Conservation (phyloP, 1,140 invertebrate genomes). For the Drosophila sp. region DNA sequence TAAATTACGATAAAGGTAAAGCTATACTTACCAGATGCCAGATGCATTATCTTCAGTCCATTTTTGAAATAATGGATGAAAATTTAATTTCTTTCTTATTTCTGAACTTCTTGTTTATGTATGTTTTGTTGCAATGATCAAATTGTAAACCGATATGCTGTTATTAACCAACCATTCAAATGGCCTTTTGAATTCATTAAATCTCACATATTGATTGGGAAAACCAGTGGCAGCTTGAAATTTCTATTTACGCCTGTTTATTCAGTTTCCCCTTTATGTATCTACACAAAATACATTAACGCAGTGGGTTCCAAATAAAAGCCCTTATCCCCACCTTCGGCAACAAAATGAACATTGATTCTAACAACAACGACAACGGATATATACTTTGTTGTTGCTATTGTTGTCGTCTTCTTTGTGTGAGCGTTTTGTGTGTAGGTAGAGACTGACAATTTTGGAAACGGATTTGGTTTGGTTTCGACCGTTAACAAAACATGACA, state of each 20-base stretch:
- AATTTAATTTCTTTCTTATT: background rate
- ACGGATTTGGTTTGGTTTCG: constrained; percentile 59
- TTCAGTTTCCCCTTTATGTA: constrained; percentile 44
- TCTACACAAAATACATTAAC: constrained; percentile 71
- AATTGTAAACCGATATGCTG: constrained; percentile 5
- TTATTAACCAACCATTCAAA: background rate
- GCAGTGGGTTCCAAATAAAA: constrained; percentile 62
- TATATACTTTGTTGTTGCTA: constrained; percentile 55
- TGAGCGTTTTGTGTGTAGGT: constrained; percentile 44
- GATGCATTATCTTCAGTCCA: background rate
- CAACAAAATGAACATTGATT: constrained; percentile 55
- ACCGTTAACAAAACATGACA: constrained; percentile 80
- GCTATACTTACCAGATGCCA: constrained; percentile 23
- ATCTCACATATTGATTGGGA: constrained; percentile 31
- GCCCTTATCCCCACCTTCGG: constrained; percentile 35
- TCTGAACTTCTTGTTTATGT: background rate
- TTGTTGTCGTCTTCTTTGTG: constrained; percentile 36
- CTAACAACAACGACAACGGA: constrained; percentile 46
- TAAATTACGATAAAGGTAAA: constrained; percentile 48
- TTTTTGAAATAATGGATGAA: constrained; percentile 6
- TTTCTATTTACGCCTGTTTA: constrained; percentile 58
- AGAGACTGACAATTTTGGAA: constrained; percentile 78
- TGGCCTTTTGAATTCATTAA: constrained; percentile 37
- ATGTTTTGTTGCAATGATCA: background rate
- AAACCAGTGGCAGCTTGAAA: constrained; percentile 59